Evolutionary conservation across 2,797 vertebrate species (phyloP), one percentile per base, ranked within the genome.

Genomic region (Labeo calbasu): DNA sequence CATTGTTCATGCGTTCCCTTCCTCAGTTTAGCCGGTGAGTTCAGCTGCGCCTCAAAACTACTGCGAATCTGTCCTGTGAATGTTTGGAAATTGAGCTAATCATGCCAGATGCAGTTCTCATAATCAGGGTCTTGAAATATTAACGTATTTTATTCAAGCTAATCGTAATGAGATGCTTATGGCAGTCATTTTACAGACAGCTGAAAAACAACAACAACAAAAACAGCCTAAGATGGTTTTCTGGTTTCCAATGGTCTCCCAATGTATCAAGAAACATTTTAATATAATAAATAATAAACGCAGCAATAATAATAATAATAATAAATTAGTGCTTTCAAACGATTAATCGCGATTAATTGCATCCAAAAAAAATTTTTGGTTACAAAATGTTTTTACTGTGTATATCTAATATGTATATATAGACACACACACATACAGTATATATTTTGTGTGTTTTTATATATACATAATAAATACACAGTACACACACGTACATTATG

Each of bases 1-100:
- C 70, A 50, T 46, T 40, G 61, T 53, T 76, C 50, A 23, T 79
- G 78, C 57, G 14, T 36, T 77, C 70, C 76, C 46, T 66, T 15
- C 65, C 32, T 81, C 40, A 9, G 36, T 80, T 69, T n/a, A 14
- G 63, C 12, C 36, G 32, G 48, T 19, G 66, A 51, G 51, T 80
- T 80, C 28, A 53, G 21, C 63, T 15, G 21, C 15, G 61, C 9
- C 4, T 69, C 32, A 4, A 51, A 66, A 79, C 77, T 78, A 21
- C 43, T 66, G 21, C 14, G 12, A 48, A 65, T n/a, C 11, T 36
- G 61, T n/a, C 46, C 19, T 21, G 12, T 66, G 17, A 51, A 32
- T 25, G n/a, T 28, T 48, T 36, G 61, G 17, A 21, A 32, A 36
- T 36, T 2, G 3, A 79, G 28, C 11, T 32, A 15, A 77, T 63